A percentile compares a stretch with the other conserved stretches of the same genome.
Conservation (phyloP, 2,888 invertebrate genomes). For the Pollenia angustigena region DNA sequence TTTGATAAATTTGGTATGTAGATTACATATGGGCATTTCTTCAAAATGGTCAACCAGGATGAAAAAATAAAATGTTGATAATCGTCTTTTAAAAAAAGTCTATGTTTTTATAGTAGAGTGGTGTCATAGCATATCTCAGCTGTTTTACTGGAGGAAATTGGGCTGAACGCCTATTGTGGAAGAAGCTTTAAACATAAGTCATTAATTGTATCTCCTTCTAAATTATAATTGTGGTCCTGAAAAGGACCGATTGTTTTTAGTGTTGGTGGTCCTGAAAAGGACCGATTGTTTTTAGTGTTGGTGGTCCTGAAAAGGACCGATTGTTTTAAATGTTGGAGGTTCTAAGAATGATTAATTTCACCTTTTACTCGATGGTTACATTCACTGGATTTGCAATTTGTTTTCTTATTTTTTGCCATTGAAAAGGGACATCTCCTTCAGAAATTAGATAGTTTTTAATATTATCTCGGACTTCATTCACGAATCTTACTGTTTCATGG, state of each 20-base stretch:
- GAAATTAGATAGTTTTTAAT: constrained; percentile 1
- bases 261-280: background rate
- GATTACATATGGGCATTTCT: too few relatives aligned
- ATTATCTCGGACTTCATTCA: constrained; percentile 5
- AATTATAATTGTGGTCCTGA: background rate
- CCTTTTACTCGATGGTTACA: background rate
- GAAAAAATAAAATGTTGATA: too few relatives aligned
- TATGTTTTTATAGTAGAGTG: too few relatives aligned
- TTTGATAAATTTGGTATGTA: too few relatives aligned
- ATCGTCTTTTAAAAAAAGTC: too few relatives aligned
- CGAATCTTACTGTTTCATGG: background rate
- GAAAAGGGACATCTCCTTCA: background rate
- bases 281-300: background rate
- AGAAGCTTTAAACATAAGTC: too few relatives aligned
- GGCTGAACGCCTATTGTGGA: too few relatives aligned
- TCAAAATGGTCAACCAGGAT: too few relatives aligned
- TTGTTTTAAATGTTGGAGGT: background rate
- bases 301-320: background rate
- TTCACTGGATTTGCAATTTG: background rate
- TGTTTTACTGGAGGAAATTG: too few relatives aligned
- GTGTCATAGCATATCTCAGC: too few relatives aligned
- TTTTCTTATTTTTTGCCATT: background rate
- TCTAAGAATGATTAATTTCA: background rate
- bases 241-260: background rate
- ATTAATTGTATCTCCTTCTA: too few relatives aligned